These are phyloP conservation scores for Campoletis sonorensis DNA, from an alignment of 1,140 invertebrate genomes.

Conservation along the genomic window DNA sequence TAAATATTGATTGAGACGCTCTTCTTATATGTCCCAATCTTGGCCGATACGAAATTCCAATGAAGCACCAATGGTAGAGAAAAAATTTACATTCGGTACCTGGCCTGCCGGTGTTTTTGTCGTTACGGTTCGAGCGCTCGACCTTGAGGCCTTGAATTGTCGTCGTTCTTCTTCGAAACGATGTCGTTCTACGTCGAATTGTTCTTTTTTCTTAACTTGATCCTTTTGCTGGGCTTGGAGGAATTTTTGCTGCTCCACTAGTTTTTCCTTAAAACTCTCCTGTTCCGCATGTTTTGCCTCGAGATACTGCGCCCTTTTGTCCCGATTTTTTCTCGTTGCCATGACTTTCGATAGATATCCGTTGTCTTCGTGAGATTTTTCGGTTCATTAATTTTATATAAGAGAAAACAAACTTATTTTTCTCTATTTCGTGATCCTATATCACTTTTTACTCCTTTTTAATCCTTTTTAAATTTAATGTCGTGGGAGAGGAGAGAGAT, in stretches of 20 bases:
- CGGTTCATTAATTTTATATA: background rate
- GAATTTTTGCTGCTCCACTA: slow-evolving; percentile 2
- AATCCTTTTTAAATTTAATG: background rate
- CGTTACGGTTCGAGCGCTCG: slow-evolving; percentile 12
- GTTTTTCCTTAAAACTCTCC: slow-evolving; percentile 26
- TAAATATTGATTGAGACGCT: slow-evolving; percentile 55
- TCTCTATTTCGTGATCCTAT: background rate
- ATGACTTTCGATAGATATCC: background rate
- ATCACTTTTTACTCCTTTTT: background rate
- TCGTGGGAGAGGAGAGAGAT: background rate
- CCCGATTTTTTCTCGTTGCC: background rate
- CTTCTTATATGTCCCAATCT: slow-evolving; percentile 55
- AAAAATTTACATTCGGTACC: slow-evolving; percentile 36
- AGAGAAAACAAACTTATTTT: background rate
- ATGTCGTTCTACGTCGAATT: slow-evolving; percentile 24
- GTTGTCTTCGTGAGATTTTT: background rate
- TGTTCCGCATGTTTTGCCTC: slow-evolving; percentile 11
- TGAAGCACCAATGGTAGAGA: slow-evolving; percentile 46
- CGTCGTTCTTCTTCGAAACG: slow-evolving; percentile 19
- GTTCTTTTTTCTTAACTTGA: slow-evolving; percentile 7
- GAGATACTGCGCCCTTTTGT: background rate
- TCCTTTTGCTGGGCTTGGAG: slow-evolving; percentile 8
- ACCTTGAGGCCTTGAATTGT: slow-evolving; percentile 14
- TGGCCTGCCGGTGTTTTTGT: slow-evolving; percentile 29
- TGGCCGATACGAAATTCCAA: slow-evolving; percentile 51